A percentile compares a stretch with the other conserved stretches of the same genome.
These are phyloP conservation scores for Neodiprion virginianus DNA, from an alignment of 1,140 invertebrate genomes.

Conservation along the genomic window DNA sequence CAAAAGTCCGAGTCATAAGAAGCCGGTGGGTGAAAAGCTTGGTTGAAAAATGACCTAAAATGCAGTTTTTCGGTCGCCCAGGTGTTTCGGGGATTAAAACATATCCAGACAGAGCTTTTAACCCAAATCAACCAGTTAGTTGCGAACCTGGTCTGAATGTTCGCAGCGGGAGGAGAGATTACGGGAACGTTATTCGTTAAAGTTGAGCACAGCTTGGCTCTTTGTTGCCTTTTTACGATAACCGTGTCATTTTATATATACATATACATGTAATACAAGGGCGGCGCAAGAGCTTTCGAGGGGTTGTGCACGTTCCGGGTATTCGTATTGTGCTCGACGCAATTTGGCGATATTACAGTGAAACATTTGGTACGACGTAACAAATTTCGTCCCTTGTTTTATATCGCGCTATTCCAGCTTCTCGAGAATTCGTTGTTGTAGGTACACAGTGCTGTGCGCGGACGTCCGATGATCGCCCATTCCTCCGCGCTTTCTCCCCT, in stretches of 20 bases:
- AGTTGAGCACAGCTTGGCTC: neutral
- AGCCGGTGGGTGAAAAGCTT: no score
- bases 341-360: conserved; percentile 1
- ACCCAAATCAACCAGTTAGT: no score
- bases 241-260: neutral
- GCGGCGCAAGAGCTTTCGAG: neutral
- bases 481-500: neutral
- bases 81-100: no score
- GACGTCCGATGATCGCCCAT: neutral
- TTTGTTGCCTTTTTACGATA: conserved; percentile 3
- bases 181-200: conserved; percentile 4
- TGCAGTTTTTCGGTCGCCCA: no score
- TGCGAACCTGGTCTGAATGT: no score
- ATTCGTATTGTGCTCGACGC: neutral
- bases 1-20: no score
- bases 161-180: neutral
- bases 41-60: no score
- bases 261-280: no score
- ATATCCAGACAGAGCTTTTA: no score
- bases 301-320: neutral
- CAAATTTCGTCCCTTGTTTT: neutral
- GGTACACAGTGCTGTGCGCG: no score
- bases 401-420: neutral
- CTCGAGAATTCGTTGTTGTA: no score
- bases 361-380: neutral